Conservation (phyloP, 2,888 invertebrate species). For the Dusona sp. region DNA sequence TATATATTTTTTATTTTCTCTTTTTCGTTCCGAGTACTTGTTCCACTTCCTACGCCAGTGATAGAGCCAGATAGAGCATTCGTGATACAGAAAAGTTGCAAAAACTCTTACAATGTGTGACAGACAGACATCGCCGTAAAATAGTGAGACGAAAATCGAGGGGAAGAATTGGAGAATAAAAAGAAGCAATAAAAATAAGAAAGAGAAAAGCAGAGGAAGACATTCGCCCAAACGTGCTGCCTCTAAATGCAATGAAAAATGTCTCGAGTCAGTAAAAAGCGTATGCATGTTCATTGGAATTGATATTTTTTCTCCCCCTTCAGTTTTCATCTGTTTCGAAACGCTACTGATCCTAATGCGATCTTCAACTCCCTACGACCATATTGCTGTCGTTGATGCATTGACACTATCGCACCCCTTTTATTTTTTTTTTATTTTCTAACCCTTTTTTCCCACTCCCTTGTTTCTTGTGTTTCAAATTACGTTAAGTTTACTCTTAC, state of each 20-base stretch:
- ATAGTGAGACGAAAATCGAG: constrained; percentile 34
- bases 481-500: constrained; percentile 41
- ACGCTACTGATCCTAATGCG: constrained; percentile 79
- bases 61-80: constrained; percentile 69
- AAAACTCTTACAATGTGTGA: constrained; percentile 41
- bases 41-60: constrained; percentile 78
- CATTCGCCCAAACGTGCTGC: constrained; percentile 63
- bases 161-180: background rate
- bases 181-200: constrained; percentile 70
- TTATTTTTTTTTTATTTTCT: constrained; percentile 49
- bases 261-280: constrained; percentile 82
- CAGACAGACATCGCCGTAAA: constrained; percentile 48
- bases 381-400: constrained; percentile 48
- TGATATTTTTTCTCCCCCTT: constrained; percentile 64
- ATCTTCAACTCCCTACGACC: constrained; percentile 42
- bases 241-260: constrained; percentile 82
- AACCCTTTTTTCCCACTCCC: background rate
- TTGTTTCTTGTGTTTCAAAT: background rate
- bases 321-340: constrained; percentile 72
- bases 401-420: constrained; percentile 22
- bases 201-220: constrained; percentile 39
- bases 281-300: constrained; percentile 82
- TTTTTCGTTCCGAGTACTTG: constrained; percentile 57
- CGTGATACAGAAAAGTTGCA: constrained; percentile 27
- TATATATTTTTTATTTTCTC: constrained; percentile 17